Conservation (phyloP, 2,888 invertebrate species). For the Pyrrhosoma nymphula region DNA sequence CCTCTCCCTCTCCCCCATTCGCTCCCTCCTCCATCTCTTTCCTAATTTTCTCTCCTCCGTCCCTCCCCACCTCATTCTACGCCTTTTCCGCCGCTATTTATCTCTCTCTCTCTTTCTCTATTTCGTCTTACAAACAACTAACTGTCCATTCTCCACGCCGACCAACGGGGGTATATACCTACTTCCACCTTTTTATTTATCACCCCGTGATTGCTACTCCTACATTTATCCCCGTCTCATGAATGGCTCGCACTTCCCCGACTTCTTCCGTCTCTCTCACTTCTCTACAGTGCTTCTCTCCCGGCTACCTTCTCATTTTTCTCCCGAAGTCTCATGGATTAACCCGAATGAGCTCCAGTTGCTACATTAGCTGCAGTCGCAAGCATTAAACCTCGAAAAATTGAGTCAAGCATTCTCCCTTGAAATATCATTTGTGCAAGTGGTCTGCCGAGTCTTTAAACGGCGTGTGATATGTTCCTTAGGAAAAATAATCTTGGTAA, state of each 20-base stretch:
- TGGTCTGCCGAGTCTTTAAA: too few species aligned
- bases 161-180: constrained; percentile 6
- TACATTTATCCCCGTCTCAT: constrained; percentile 61
- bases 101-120: constrained; percentile 23
- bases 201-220: constrained; percentile 60
- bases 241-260: constrained; percentile 57
- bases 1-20: background rate
- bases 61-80: background rate
- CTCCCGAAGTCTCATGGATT: background rate
- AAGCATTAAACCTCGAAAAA: too few species aligned
- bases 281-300: background rate
- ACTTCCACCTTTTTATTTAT: constrained; percentile 64
- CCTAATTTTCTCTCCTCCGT: background rate
- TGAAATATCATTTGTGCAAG: too few species aligned
- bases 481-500: too few species aligned
- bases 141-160: constrained; percentile 49
- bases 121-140: constrained; percentile 47
- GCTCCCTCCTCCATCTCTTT: background rate
- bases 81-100: background rate
- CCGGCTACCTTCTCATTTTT: background rate
- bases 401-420: too few species aligned
- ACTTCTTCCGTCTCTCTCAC: background rate
- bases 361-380: too few species aligned
- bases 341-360: too few species aligned
- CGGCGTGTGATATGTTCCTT: too few species aligned